Evolutionary conservation across 1,140 invertebrate species (phyloP).

Genomic region (Nautilus pompilius): DNA sequence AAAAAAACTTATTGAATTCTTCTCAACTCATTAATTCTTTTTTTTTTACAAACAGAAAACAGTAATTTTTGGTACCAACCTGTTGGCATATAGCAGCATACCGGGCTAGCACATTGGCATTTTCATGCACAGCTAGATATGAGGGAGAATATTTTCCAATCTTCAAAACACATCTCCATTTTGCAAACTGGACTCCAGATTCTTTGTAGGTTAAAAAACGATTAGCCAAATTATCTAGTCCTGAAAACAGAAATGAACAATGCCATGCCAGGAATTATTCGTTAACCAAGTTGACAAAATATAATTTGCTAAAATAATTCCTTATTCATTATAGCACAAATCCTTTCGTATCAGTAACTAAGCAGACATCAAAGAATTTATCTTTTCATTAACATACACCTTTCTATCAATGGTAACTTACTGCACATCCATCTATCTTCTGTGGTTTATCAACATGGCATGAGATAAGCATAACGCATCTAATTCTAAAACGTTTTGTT

Average conservation of each 20-base stretch:
- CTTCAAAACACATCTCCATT: slow-evolving; percentile 94
- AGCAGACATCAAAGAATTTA: background rate
- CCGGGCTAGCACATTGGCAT: slow-evolving; percentile 88
- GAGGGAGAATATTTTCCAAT: slow-evolving; percentile 85
- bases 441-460: too few species aligned
- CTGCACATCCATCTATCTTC: too few species aligned
- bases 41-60: too few species aligned
- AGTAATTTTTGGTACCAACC: slow-evolving; percentile 29
- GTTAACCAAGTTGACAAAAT: background rate
- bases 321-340: background rate
- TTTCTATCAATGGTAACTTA: too few species aligned
- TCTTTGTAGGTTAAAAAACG: slow-evolving; percentile 96
- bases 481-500: too few species aligned
- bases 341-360: background rate
- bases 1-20: too few species aligned
- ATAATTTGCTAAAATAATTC: background rate
- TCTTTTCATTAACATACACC: too few species aligned
- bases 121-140: slow-evolving; percentile 82
- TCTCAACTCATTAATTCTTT: too few species aligned
- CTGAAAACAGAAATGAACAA: slow-evolving; percentile 30
- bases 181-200: slow-evolving; percentile 94
- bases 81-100: slow-evolving; percentile 96
- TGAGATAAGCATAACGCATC: too few species aligned
- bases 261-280: background rate
- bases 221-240: slow-evolving; percentile 86